These are phyloP conservation scores for Epinotia brunnichana DNA, from an alignment of 2,888 invertebrate species.

Conservation along the genomic window DNA sequence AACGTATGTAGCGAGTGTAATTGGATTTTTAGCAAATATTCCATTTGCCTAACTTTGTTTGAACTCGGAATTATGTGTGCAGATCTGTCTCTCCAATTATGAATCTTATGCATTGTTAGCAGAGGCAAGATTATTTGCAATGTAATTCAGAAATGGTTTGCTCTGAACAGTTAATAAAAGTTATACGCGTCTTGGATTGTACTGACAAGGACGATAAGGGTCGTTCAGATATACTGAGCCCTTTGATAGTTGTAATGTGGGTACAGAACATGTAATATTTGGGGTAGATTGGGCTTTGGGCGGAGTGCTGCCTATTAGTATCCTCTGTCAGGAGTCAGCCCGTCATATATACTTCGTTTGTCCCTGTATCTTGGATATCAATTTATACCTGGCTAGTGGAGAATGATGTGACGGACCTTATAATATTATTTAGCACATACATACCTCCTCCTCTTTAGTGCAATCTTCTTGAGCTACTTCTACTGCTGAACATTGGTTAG, in stretches of 20 bases:
- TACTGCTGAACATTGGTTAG: no score
- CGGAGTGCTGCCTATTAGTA: background rate
- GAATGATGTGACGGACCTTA: no score
- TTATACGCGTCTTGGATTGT: background rate
- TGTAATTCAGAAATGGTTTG: slow-evolving; percentile 11
- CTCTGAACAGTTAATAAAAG: background rate
- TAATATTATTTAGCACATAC: no score
- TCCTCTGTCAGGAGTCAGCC: background rate
- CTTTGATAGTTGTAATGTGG: background rate
- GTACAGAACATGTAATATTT: background rate
- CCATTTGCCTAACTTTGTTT: slow-evolving; percentile 23
- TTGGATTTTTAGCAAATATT: slow-evolving; percentile 14
- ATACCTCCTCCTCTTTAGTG: no score
- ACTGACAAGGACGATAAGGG: background rate
- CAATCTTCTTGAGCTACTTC: no score
- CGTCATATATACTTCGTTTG: background rate
- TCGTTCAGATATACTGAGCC: background rate
- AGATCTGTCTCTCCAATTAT: slow-evolving; percentile 24
- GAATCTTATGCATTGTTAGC: slow-evolving; percentile 13
- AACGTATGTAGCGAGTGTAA: slow-evolving; percentile 34
- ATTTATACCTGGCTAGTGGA: no score
- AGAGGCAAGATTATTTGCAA: slow-evolving; percentile 14
- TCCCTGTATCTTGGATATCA: background rate
- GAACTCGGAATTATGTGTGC: slow-evolving; percentile 27
- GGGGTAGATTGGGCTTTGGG: background rate